Percentiles rank a stretch among this genome's conserved stretches.
Conservation (phyloP, 1,140 invertebrate genomes). For the Galleria mellonella region DNA sequence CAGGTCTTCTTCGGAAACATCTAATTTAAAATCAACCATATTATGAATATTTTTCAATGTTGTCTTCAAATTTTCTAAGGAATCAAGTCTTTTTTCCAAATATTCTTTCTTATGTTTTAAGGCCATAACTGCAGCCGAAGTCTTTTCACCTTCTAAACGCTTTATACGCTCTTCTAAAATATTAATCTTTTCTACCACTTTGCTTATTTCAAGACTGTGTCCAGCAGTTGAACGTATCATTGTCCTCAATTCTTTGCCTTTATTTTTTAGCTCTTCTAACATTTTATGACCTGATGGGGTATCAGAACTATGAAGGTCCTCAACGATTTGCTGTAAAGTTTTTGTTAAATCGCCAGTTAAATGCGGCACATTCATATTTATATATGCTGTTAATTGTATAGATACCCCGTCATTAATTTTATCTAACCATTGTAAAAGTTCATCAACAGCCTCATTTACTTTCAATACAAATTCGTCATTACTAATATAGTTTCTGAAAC, state of each 20-base stretch:
- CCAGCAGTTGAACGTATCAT: constrained; percentile 41
- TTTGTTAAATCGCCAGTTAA: constrained; percentile 49
- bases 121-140: constrained; percentile 39
- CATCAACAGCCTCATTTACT: constrained; percentile 26
- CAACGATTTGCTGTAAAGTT: constrained; percentile 53
- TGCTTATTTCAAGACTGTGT: constrained; percentile 51
- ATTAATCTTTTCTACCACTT: constrained; percentile 50
- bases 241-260: constrained; percentile 37
- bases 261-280: constrained; percentile 37
- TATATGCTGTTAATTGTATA: constrained; percentile 36
- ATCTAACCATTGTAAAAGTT: constrained; percentile 52
- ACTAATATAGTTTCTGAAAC: constrained; percentile 33
- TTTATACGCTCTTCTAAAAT: constrained; percentile 45
- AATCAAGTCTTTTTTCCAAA: constrained; percentile 37
- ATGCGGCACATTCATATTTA: constrained; percentile 38
- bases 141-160: constrained; percentile 35
- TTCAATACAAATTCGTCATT: constrained; percentile 43
- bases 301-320: constrained; percentile 33
- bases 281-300: constrained; percentile 29
- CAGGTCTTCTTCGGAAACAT: constrained; percentile 28
- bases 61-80: constrained; percentile 47
- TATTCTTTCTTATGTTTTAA: constrained; percentile 51
- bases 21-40: constrained; percentile 21
- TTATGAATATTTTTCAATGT: constrained; percentile 37
- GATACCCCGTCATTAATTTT: constrained; percentile 49